These are phyloP conservation scores for Cyclura pinguis DNA, from an alignment of 2,797 vertebrate genomes.

Conservation along the genomic window DNA sequence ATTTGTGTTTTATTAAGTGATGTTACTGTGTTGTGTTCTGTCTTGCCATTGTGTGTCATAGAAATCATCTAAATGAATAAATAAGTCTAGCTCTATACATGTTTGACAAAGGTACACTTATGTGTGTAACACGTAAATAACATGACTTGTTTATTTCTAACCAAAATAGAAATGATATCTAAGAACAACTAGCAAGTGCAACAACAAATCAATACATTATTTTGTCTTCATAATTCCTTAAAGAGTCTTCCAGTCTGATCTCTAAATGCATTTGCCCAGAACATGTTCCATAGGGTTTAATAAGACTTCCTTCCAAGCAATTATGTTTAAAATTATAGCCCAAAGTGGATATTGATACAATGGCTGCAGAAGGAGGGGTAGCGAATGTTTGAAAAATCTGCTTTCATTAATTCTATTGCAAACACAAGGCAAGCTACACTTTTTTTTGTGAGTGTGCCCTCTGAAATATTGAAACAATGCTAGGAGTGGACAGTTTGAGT, in stretches of 20 bases:
- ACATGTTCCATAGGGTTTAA: background rate
- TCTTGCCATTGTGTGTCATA: background rate
- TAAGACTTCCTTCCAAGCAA: background rate
- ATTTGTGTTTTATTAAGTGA: background rate
- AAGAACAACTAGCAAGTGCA: background rate
- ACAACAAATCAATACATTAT: background rate
- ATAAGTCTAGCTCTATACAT: background rate
- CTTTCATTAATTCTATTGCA: constrained; percentile 26
- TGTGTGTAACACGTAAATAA: background rate
- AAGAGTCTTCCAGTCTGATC: background rate
- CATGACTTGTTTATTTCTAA: background rate
- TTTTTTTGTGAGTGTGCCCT: background rate
- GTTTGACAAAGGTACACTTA: background rate
- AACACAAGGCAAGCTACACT: background rate
- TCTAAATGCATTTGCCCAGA: background rate
- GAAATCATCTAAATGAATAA: background rate
- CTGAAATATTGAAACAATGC: background rate
- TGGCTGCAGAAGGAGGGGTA: background rate
- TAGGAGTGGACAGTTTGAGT: background rate
- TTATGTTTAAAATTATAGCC: background rate
- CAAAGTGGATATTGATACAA: accelerated
- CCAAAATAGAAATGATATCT: background rate
- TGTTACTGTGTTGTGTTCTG: background rate
- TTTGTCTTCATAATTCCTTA: background rate
- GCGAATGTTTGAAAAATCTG: background rate